These are phyloP conservation scores for Phyto melanocephala DNA, from an alignment of 2,888 invertebrate genomes.

Conservation along the genomic window DNA sequence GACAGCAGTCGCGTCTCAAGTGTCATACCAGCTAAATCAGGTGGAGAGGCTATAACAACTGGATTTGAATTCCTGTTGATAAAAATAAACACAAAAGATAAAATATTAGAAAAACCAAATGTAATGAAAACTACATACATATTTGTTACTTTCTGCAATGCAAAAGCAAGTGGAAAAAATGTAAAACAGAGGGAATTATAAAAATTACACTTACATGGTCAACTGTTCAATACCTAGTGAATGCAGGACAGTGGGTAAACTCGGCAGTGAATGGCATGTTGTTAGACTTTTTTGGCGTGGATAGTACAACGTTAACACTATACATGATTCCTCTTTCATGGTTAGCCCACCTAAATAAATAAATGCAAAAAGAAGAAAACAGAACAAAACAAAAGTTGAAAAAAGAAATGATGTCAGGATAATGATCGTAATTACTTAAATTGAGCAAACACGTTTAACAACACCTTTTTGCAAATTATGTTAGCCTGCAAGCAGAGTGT, in stretches of 20 bases:
- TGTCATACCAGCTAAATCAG: conserved; percentile 82
- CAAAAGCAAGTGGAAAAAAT: not conserved
- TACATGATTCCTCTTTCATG: conserved; percentile 83
- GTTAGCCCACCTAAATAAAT: conserved; percentile 79
- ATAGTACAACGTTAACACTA: conserved; percentile 83
- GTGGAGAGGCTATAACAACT: conserved; percentile 82
- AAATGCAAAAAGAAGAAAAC: conserved; percentile 66
- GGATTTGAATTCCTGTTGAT: conserved; percentile 81
- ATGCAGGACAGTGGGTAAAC: conserved; percentile 83
- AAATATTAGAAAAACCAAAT: conserved; percentile 4
- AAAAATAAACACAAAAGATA: conserved; percentile 8
- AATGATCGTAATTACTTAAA: conserved; percentile 60
- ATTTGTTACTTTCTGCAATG: too few relatives aligned
- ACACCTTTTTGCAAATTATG: conserved; percentile 62
- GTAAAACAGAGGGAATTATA: not conserved
- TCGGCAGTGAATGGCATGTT: conserved; percentile 83
- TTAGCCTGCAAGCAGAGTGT: conserved; percentile 41
- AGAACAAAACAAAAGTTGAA: conserved; percentile 16
- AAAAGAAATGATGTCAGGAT: conserved; percentile 59
- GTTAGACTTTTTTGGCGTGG: conserved; percentile 82
- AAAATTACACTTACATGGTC: conserved; percentile 81
- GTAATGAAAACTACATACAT: not conserved
- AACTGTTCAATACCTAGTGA: conserved; percentile 83
- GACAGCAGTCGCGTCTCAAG: conserved; percentile 82
- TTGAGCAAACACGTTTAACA: conserved; percentile 60